Percentiles rank a stretch among this genome's conserved stretches.
Evolutionary conservation across 2,113 vertebrate genomes (phyloP).

Genomic region (Malurus alboscapulatus): DNA sequence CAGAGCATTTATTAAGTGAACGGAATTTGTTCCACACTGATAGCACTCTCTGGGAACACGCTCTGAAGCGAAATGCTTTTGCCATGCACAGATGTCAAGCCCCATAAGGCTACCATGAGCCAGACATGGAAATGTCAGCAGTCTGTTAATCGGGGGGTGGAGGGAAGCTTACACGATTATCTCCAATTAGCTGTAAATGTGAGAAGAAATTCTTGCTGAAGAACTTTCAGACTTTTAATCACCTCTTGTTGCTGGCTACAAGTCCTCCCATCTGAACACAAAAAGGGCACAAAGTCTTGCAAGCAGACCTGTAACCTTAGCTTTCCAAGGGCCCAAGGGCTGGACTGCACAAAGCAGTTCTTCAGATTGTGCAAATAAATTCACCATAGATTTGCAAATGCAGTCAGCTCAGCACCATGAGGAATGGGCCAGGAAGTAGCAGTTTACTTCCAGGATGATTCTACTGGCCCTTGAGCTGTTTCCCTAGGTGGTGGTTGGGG

Average conservation of each 20-base stretch:
- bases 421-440: not conserved
- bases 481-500: not conserved
- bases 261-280: not conserved
- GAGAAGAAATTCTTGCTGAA: not conserved
- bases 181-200: not conserved
- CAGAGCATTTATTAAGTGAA: not conserved
- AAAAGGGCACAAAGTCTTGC: not conserved
- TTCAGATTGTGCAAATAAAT: not conserved
- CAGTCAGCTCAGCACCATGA: not conserved
- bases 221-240: not conserved
- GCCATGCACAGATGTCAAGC: not conserved
- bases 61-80: not conserved
- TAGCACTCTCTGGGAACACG: not conserved
- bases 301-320: not conserved
- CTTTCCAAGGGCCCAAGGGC: not conserved
- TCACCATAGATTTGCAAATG: not conserved
- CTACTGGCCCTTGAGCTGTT: not conserved
- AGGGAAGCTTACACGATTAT: not conserved
- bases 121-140: not conserved
- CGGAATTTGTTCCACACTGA: not conserved
- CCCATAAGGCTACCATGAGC: not conserved
- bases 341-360: not conserved
- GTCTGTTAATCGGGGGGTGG: not conserved
- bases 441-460: not conserved
- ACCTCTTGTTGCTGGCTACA: not conserved